Evolutionary conservation across 2,888 invertebrate genomes (phyloP), one percentile per base, ranked within the genome.

Genomic region (Idaea aversata): DNA sequence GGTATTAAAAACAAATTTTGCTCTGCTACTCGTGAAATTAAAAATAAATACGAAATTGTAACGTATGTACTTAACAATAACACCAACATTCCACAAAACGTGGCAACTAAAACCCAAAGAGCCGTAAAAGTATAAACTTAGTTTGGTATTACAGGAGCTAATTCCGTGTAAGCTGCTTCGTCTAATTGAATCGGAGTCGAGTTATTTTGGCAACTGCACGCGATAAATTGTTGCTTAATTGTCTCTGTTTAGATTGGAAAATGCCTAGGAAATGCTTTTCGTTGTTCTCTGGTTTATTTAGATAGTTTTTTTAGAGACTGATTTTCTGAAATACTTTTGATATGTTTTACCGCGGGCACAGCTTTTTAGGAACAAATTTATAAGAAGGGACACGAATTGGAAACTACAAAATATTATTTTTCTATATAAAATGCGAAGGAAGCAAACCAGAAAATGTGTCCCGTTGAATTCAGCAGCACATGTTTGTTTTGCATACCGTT

Each of bases 51-150:
- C 36, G 10, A 47, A 47, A 47, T 5, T 10, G 7, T 47, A 7
- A 7, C 6, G 47, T 47, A 47, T 4, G 47, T 47, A 47, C 7
- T 47, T 47, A 13, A 47, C 47, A 47, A 47, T 47, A 47, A 47
- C 47, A 47, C 77, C 73, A 75, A 75, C 77, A 76, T 78, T 68
- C 59, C 68, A 62, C 68, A 71, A 70, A 68, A 67, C 69, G 25
- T 59, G 57, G 15, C 61, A 62, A 68, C 61, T 16, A 61, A 59
- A 59, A 62, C 57, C 57, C 15, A 62, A 5, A 47, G 59, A 16
- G 62, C 15, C 38, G 57, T 34, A 25, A 7, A 36, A 34, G 5
- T 57, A 62, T 16, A 25, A 13, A 57, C 25, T 66, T 60, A 63
- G 36, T 70, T 16, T 47, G 62, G 60, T 58, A 67, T 69, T 71